Base-by-base conservation (phyloP, 1,140 invertebrate species). In the Pseudomyrmex dendroicus region DNA sequence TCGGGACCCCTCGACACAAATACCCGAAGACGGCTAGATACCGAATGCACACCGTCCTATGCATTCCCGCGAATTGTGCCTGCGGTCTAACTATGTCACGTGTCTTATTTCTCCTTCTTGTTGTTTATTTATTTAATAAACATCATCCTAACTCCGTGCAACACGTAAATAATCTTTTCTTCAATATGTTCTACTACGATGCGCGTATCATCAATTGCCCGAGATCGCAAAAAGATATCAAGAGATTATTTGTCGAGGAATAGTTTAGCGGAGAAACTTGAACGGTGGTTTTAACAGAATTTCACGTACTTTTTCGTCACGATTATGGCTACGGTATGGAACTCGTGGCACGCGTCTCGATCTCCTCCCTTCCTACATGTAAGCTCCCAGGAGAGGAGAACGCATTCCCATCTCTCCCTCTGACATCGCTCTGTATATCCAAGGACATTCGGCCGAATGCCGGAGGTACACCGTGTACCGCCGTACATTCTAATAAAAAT, bases 21-120 rank as follows among this genome's bases (percentile, higher is more conserved):
- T 80, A 72, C 66, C 54, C 56, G 20, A 80, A 70, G 54, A 80
- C 56, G 56, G 76, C 56, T 72, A 20, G 66, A 80, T 80, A 80
- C 76, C 76, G 76, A 66, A 80, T 80, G 76, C 54, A 72, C 76
- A 80, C 64, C 76, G 76, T 80, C 66, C 66, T 44, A 72, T 50
- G 54, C 76, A 80, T 80, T 80, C 76, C 66, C 66, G 76, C 54
- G 66, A 56, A 80, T 80, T 54, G 61, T 44, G 54, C 5, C 35
- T 48, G 54, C 44, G 72, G 35, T 35, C 25, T 25, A 25, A 25
- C 25, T 80, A 72, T 46, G 66, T 57, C 44, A 10, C 13, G 62
- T 61, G 7, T 12, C 15, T 15, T 35, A 35, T 35, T 35, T 35
- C 35, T 17, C 25, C 22, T 9, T 5, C 46, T 9, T 5, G 50